These are phyloP conservation scores for Yoshiicerus persimilis DNA, from an alignment of 1,140 invertebrate species.

Conservation along the genomic window DNA sequence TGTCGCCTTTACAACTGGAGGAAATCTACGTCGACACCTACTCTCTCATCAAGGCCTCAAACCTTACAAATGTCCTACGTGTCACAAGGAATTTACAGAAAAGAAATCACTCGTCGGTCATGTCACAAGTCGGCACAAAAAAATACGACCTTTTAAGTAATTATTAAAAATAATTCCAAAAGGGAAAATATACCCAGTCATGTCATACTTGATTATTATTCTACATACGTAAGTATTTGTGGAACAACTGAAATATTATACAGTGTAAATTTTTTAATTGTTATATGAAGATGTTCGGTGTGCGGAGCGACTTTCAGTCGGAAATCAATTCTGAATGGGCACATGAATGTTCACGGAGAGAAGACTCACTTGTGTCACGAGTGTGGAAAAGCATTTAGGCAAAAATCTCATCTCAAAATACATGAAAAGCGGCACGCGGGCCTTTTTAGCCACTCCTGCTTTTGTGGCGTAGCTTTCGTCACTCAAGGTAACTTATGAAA, in stretches of 20 bases:
- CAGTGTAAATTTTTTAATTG: background rate
- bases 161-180: too few relatives aligned
- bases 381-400: slow-evolving; percentile 57
- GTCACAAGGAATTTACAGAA: slow-evolving; percentile 53
- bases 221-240: too few relatives aligned
- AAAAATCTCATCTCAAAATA: slow-evolving; percentile 55
- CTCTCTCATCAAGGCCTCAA: slow-evolving; percentile 52
- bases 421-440: slow-evolving; percentile 56
- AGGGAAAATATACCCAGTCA: too few relatives aligned
- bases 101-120: slow-evolving; percentile 56
- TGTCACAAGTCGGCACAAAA: slow-evolving; percentile 54
- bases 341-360: slow-evolving; percentile 55
- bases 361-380: slow-evolving; percentile 55
- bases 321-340: slow-evolving; percentile 55
- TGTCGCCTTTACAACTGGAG: slow-evolving; percentile 49
- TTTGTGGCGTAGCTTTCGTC: slow-evolving; percentile 54
- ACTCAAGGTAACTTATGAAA: slow-evolving; percentile 52
- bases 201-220: too few relatives aligned
- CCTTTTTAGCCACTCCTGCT: slow-evolving; percentile 53
- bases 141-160: slow-evolving; percentile 54
- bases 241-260: too few relatives aligned
- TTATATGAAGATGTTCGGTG: slow-evolving; percentile 52
- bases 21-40: slow-evolving; percentile 52
- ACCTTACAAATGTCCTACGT: slow-evolving; percentile 51
- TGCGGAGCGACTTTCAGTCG: slow-evolving; percentile 56